These are phyloP conservation scores for Thaumetopoea pityocampa DNA, from an alignment of 1,140 invertebrate species.

Conservation along the genomic window DNA sequence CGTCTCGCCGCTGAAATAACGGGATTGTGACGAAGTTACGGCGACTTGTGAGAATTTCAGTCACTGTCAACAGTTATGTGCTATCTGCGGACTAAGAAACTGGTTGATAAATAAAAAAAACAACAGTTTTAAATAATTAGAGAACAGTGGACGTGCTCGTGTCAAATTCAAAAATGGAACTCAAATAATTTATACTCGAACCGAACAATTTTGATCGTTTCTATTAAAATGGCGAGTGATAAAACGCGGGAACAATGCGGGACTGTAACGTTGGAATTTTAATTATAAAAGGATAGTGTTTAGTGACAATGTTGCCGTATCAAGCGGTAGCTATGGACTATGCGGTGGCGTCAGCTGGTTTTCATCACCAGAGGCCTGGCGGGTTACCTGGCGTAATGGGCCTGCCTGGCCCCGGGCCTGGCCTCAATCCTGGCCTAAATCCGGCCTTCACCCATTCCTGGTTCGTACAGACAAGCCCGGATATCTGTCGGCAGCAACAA, in stretches of 20 bases:
- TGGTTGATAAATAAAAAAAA: constrained; percentile 2
- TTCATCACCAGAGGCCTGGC: constrained; percentile 84
- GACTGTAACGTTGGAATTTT: constrained; percentile 34
- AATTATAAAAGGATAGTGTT: constrained; percentile 24
- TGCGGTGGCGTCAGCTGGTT: constrained; percentile 81
- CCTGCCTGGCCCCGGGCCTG: constrained; percentile 73
- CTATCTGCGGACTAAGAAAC: constrained; percentile 14
- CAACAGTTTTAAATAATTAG: constrained; percentile 1
- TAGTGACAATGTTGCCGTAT: constrained; percentile 87
- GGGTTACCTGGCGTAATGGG: constrained; percentile 80
- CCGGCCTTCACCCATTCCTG: constrained; percentile 91
- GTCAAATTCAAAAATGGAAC: constrained; percentile 4
- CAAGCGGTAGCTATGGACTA: constrained; percentile 93
- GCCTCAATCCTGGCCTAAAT: constrained; percentile 66
- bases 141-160: constrained; percentile 3
- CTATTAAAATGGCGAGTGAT: constrained; percentile 36
- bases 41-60: constrained; percentile 25
- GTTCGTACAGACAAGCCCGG: constrained; percentile 90
- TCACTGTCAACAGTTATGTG: constrained; percentile 18
- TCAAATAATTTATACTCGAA: constrained; percentile 1
- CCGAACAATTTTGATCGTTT: constrained; percentile 23
- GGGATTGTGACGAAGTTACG: constrained; percentile 5
- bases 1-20: constrained; percentile 38
- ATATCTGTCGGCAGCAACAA: constrained; percentile 87
- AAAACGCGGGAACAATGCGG: constrained; percentile 34